phyloP scores from a whole-genome alignment of 2,797 vertebrate genomes.

The Sphenodon punctatus region DNA sequence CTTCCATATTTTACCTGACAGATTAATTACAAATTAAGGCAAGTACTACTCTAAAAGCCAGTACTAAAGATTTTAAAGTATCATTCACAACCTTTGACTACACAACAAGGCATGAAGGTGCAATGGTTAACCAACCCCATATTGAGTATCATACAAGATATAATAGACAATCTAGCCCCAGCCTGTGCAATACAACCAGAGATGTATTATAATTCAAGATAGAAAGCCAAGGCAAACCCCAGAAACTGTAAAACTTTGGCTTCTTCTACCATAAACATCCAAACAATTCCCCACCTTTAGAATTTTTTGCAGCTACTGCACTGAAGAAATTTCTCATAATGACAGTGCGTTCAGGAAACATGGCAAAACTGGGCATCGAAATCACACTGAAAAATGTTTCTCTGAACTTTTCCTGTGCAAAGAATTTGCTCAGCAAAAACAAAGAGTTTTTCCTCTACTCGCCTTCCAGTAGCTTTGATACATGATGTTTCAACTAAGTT shows the following conservation, averaged over 20 bases:
- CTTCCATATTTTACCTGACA: background rate
- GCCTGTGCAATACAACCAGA: too few relatives aligned
- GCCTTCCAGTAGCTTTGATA: constrained; percentile 57
- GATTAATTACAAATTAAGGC: background rate
- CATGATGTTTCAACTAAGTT: constrained; percentile 45
- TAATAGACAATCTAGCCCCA: too few relatives aligned
- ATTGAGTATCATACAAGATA: background rate
- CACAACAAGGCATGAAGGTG: background rate
- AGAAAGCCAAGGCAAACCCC: background rate
- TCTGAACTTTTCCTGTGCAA: constrained; percentile 42
- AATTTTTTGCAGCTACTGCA: constrained; percentile 44
- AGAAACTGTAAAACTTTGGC: background rate
- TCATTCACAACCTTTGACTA: background rate
- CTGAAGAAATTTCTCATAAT: constrained; percentile 60
- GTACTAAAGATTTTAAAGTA: background rate
- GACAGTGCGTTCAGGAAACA: constrained; percentile 57
- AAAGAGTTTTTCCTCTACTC: constrained; percentile 53
- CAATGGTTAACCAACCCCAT: background rate
- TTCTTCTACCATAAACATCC: background rate
- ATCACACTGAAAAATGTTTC: constrained; percentile 58
- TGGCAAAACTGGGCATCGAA: constrained; percentile 48
- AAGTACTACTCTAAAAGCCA: background rate
- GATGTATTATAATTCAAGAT: background rate
- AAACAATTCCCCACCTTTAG: constrained; percentile 9
- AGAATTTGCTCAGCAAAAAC: constrained; percentile 60